Base-by-base conservation (phyloP, 92 coral and sea anemone genomes). In the Anthopleura xanthogrammica region DNA sequence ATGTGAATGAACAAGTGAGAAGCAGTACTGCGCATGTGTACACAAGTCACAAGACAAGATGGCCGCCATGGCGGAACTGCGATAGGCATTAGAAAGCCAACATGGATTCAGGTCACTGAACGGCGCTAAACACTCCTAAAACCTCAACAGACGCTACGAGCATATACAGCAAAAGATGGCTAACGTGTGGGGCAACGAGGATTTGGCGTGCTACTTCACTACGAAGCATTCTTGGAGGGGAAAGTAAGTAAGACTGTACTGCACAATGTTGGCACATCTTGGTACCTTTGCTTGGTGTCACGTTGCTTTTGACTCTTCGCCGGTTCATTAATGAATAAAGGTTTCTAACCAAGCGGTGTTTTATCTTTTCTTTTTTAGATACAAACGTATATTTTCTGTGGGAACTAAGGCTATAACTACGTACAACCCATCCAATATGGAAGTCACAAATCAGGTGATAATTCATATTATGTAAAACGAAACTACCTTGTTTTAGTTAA, bases 211-310 rank as follows among this genome's bases (percentile, higher is more conserved):
- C 80, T 96, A 90, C 72, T 96, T 96, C 80, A 96, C 99, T 54
- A 96, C 99, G 60, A 96, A 96, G 82, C 99, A 96, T 85, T 96
- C 99, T 9, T 96, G 99, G 99, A 92, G 99, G 22, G 99, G 99
- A 77, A 96, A 96, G 99, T 96, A 86, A 86, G 99, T 94, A 75
- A 42, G n/a, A 40, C 48, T 43, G 5, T 46, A 10, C 17, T 29
- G 36, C 36, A 29, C 36, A 29, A 29, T 42, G 83, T 80, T 68
- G 62, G 54, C 73, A 43, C 66, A 12, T 66, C 77, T 62, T 70
- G 73, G 66, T 20, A 46, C 52, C 22, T 43, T 39, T 50, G 82
- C 73, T 79, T 46, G 83, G 16, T 41, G 83, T 65, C 36, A n/a
- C 74, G 56, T 43, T 57, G 23, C 62, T 41, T 70, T 70, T 2